Percentiles rank a stretch among this genome's conserved stretches.
phyloP scores from a whole-genome alignment of 2,888 invertebrate genomes.

The Pycnomerus fuliginosus region DNA sequence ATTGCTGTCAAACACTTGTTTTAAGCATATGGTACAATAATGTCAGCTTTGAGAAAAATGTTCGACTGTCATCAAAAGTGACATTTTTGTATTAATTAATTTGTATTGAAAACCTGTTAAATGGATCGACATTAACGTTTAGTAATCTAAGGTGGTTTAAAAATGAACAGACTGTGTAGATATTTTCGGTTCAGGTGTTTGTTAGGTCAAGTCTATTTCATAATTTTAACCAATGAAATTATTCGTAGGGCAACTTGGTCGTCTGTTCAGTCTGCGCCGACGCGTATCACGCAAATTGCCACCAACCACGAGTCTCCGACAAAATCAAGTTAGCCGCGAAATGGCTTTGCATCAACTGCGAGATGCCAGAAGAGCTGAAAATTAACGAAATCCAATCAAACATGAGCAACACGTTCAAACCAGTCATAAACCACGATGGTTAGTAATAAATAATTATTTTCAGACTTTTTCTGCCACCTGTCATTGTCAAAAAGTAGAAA shows the following conservation, averaged over 20 bases:
- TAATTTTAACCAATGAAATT: too few species aligned
- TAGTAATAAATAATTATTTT: not conserved
- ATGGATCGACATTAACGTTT: too few species aligned
- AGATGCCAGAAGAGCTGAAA: constrained; percentile 48
- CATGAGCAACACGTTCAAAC: constrained; percentile 35
- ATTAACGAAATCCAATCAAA: constrained; percentile 49
- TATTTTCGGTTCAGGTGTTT: too few species aligned
- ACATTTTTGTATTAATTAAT: too few species aligned
- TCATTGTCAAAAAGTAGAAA: not conserved
- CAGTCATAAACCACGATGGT: not conserved
- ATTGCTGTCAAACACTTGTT: too few species aligned
- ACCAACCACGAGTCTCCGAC: constrained; percentile 66
- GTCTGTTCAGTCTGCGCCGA: constrained; percentile 76
- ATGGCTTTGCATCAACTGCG: constrained; percentile 74
- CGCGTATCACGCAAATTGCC: constrained; percentile 81
- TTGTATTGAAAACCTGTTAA: too few species aligned
- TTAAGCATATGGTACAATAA: too few species aligned
- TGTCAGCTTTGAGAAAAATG: too few species aligned
- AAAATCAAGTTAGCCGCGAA: constrained; percentile 61
- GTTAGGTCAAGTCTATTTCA: too few species aligned
- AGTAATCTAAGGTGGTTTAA: too few species aligned
- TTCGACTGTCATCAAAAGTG: too few species aligned
- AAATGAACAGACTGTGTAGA: too few species aligned
- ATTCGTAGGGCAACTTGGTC: constrained; percentile 42
- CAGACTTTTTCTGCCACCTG: not conserved